Conservation (phyloP, 2,113 vertebrate genomes). For the Pseudorectes ferrugineus region DNA sequence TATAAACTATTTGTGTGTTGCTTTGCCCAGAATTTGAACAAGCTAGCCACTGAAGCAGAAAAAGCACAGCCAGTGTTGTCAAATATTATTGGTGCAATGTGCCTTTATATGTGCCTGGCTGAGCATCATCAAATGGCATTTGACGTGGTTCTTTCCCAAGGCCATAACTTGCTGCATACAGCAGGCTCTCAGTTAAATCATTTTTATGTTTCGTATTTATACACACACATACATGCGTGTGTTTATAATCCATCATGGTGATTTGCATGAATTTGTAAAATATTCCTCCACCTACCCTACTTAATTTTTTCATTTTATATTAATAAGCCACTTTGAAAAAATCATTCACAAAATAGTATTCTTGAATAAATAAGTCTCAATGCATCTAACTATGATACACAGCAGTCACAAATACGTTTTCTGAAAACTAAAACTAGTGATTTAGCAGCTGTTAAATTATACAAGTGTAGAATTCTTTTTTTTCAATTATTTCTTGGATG, state of each 20-base stretch:
- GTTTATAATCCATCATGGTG: constrained; percentile 18
- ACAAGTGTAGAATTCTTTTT: background rate
- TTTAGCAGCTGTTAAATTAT: constrained; percentile 1
- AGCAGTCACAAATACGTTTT: constrained; percentile 13
- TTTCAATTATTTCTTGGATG: background rate
- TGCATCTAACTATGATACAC: background rate
- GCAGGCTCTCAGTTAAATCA: constrained; percentile 24
- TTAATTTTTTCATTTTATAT: constrained; percentile 33
- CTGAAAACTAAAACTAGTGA: background rate
- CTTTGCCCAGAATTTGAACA: constrained; percentile 49
- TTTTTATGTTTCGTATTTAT: constrained; percentile 1
- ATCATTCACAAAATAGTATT: constrained; percentile 19
- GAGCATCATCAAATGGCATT: constrained; percentile 67
- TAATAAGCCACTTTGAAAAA: constrained; percentile 1
- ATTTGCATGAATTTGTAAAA: constrained; percentile 50
- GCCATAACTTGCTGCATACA: constrained; percentile 21
- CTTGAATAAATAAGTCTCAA: background rate
- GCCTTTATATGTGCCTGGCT: constrained; percentile 65
- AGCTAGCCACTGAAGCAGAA: constrained; percentile 67
- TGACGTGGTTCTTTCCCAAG: constrained; percentile 65
- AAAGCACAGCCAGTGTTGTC: constrained; percentile 69
- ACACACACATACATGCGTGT: background rate
- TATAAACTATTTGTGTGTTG: constrained; percentile 35
- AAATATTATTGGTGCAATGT: constrained; percentile 69
- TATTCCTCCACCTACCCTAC: background rate